phyloP scores from a whole-genome alignment of 2,888 invertebrate genomes.

The Tenthredo amoena region DNA sequence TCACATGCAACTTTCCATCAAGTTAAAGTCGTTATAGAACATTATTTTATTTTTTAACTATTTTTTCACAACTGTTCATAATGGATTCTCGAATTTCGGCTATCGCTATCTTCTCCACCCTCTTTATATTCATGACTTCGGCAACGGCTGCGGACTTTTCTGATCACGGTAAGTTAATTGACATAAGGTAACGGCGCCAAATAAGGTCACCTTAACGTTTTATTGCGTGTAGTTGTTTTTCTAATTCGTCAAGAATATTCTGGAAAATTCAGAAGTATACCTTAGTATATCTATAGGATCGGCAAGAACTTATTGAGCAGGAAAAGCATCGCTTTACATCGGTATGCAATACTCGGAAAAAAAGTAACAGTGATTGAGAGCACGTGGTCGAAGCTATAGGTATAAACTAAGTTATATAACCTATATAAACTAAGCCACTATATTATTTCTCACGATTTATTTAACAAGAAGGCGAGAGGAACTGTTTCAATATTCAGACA shows the following conservation, averaged over 20 bases:
- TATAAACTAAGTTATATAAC: too few relatives aligned
- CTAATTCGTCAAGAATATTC: neutral
- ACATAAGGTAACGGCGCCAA: neutral
- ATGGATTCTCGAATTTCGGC: conserved; percentile 14
- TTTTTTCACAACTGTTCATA: neutral
- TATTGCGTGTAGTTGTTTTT: neutral
- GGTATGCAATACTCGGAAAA: neutral
- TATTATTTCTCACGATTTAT: neutral
- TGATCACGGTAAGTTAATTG: conserved; percentile 30
- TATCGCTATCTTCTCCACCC: conserved; percentile 3
- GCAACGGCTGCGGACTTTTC: neutral
- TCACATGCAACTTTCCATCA: neutral
- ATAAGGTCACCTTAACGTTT: neutral
- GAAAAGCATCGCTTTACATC: neutral
- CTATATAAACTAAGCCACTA: neutral
- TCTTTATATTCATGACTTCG: neutral
- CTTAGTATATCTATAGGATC: neutral
- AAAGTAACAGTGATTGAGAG: neutral
- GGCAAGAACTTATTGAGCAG: neutral
- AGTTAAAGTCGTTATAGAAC: neutral
- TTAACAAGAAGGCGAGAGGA: neutral
- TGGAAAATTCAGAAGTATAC: neutral
- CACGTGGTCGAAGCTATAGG: neutral
- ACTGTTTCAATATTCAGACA: neutral
- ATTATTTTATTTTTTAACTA: neutral